Conservation (phyloP, 2,797 vertebrate species). For the Chaunax sp. region DNA sequence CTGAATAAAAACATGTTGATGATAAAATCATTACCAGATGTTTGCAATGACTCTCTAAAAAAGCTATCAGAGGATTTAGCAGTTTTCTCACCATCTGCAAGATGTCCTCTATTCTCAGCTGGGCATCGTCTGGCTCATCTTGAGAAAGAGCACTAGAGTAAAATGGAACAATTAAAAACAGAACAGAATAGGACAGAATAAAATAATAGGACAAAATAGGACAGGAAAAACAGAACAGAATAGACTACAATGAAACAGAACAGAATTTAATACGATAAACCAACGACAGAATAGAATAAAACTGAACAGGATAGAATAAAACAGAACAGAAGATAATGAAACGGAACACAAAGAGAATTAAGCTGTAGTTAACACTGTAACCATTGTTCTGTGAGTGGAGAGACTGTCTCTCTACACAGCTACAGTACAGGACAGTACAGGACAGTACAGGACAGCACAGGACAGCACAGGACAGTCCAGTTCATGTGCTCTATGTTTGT, state of each 20-base stretch:
- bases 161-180: neutral
- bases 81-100: constrained; percentile 89
- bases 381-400: too few species aligned
- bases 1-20: neutral
- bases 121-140: constrained; percentile 94
- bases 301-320: too few species aligned
- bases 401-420: too few species aligned
- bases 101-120: constrained; percentile 93
- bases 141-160: constrained; percentile 90
- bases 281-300: neutral
- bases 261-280: too few species aligned
- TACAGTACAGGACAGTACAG: too few species aligned
- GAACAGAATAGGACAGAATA: neutral
- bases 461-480: too few species aligned
- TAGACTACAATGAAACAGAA: too few species aligned
- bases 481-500: neutral
- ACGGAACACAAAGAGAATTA: too few species aligned
- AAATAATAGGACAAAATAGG: neutral
- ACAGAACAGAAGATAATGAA: too few species aligned
- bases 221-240: too few species aligned
- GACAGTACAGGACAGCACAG: too few species aligned
- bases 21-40: neutral
- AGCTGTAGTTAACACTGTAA: too few species aligned
- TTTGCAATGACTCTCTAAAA: neutral
- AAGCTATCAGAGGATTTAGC: neutral